These are phyloP conservation scores for Antennarius maculatus DNA, from an alignment of 2,797 vertebrate species.

Conservation along the genomic window DNA sequence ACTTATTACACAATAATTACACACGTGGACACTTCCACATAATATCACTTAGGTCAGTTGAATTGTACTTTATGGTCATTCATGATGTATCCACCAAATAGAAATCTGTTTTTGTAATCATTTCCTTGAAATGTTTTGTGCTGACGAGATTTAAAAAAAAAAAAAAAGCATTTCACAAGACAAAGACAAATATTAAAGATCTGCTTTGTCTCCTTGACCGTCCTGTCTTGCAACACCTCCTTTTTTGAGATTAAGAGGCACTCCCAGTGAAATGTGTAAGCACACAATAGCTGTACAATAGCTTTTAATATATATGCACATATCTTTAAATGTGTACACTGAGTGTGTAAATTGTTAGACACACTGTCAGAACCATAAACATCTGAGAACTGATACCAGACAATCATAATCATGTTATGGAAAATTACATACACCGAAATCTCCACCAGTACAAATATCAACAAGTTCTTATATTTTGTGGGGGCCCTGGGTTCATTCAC, in stretches of 20 bases:
- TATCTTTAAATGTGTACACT: background rate
- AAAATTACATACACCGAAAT: background rate
- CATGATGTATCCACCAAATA: too few relatives aligned
- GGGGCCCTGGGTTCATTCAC: conserved; percentile 39
- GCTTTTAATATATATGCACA: background rate
- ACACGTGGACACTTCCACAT: background rate
- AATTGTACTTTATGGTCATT: background rate
- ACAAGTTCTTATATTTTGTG: conserved; percentile 42
- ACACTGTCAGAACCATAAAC: background rate
- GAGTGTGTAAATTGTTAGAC: background rate
- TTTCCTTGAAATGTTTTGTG: too few relatives aligned
- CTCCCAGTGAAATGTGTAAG: background rate
- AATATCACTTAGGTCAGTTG: background rate
- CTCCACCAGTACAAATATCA: background rate
- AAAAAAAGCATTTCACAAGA: background rate
- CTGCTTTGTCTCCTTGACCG: background rate
- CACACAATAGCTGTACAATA: background rate
- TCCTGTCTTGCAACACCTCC: background rate
- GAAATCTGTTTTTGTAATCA: too few relatives aligned
- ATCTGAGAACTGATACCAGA: background rate
- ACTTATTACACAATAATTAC: background rate
- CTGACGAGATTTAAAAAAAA: too few relatives aligned
- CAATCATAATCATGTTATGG: background rate
- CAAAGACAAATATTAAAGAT: conserved; percentile 2
- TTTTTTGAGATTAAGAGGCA: background rate